phyloP scores from a whole-genome alignment of 37 sponge, comb jelly and placozoan species.

The Petrosia ficiformis region DNA sequence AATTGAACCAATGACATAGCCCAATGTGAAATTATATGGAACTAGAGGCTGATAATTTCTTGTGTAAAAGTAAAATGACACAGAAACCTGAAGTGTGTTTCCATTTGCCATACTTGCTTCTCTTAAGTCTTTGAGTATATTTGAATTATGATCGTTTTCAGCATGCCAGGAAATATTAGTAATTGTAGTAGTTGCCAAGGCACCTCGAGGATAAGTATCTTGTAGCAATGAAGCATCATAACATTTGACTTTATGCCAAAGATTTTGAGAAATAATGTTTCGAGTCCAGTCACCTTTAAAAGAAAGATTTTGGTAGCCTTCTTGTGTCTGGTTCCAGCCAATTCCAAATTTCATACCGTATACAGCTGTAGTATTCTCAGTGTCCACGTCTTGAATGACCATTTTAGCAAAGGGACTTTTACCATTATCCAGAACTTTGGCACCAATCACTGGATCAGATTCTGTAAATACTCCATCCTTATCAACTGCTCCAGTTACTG shows the following conservation, averaged over 20 bases:
- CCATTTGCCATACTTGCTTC: not conserved
- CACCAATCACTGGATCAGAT: conserved; percentile 11
- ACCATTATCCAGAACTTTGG: conserved; percentile 10
- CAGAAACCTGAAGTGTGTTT: conserved; percentile 5
- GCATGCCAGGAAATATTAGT: conserved; percentile 16
- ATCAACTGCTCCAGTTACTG: conserved; percentile 16
- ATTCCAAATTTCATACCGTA: conserved; percentile 45
- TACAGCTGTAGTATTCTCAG: conserved; percentile 6
- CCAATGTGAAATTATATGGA: conserved; percentile 1
- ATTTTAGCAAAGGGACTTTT: conserved; percentile 36
- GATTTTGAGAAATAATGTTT: conserved; percentile 22
- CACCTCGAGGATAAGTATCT: not conserved
- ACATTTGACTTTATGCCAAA: conserved; percentile 20
- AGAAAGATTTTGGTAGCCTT: not conserved
- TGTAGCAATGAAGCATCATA: not conserved
- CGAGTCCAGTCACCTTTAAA: conserved; percentile 29
- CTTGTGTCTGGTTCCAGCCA: not conserved
- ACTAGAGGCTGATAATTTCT: not conserved
- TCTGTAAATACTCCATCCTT: not conserved
- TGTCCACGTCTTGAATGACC: conserved; percentile 30
- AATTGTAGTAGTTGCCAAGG: conserved; percentile 14
- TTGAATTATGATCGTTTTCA: not conserved
- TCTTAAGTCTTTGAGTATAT: not conserved
- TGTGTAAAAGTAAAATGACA: conserved; percentile 21
- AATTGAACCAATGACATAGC: conserved; percentile 31